phyloP scores from a whole-genome alignment of 2,888 invertebrate genomes.

The Hemicrepidius hirtus region DNA sequence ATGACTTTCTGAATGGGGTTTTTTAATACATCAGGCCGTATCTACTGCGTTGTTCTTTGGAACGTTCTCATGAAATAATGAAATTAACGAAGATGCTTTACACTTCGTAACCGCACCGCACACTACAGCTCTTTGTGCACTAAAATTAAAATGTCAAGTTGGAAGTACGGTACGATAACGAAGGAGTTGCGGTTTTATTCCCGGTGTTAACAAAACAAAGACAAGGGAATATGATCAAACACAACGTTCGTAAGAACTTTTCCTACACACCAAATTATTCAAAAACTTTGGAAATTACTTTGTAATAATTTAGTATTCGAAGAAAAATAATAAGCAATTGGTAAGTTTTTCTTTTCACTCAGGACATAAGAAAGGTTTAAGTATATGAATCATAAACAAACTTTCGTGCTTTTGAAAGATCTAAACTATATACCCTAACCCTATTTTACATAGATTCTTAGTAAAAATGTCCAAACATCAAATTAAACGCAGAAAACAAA shows the following conservation, averaged over 20 bases:
- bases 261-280: no score
- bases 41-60: constrained; percentile 28
- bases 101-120: constrained; percentile 35
- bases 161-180: constrained; percentile 5
- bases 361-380: no score
- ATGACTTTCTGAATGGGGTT: constrained; percentile 29
- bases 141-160: constrained; percentile 32
- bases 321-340: no score
- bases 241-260: not conserved
- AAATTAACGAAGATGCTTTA: constrained; percentile 33
- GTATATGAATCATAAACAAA: no score
- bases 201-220: constrained; percentile 1
- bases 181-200: constrained; percentile 16
- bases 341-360: no score
- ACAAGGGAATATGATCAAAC: not conserved
- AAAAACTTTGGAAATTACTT: no score
- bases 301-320: no score
- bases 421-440: no score
- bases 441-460: no score
- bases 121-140: constrained; percentile 27
- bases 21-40: constrained; percentile 21
- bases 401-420: no score
- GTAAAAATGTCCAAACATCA: no score
- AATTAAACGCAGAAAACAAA: no score
- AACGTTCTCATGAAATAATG: constrained; percentile 31